Percentiles rank a stretch among this genome's conserved stretches.
Evolutionary conservation across 2,888 invertebrate genomes (phyloP).

Genomic region (Papilio gigon): DNA sequence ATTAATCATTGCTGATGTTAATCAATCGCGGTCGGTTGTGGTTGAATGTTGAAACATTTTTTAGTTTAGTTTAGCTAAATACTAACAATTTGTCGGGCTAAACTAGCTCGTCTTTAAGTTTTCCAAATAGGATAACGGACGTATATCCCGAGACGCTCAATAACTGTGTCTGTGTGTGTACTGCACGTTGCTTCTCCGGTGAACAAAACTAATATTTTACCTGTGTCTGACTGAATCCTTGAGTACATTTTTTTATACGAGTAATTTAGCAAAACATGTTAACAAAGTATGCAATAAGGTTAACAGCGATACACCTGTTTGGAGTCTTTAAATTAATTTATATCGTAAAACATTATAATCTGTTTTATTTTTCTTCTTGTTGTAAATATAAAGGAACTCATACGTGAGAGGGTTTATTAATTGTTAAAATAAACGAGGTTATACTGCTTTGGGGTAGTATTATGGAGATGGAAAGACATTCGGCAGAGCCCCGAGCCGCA

Average conservation of each 20-base stretch:
- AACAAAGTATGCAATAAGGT: background rate
- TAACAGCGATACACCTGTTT: background rate
- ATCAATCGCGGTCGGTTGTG: background rate
- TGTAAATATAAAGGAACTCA: background rate
- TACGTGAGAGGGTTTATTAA: conserved; percentile 4
- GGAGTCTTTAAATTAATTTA: background rate
- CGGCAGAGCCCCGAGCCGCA: background rate
- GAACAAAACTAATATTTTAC: background rate
- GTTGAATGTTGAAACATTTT: background rate
- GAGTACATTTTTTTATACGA: background rate
- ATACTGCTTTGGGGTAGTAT: background rate
- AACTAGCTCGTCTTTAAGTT: background rate
- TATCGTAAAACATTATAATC: background rate
- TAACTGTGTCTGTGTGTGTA: background rate
- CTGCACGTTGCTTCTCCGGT: background rate
- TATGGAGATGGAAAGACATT: background rate
- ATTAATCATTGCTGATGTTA: background rate
- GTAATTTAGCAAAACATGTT: too few relatives aligned
- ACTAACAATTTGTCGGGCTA: background rate
- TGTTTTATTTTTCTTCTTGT: background rate
- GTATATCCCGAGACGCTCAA: background rate
- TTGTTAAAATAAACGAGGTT: conserved; percentile 1
- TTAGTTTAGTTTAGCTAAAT: background rate
- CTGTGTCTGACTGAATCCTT: background rate
- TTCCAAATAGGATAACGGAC: conserved; percentile 5